phyloP scores from a whole-genome alignment of 2,888 invertebrate genomes.

The Mechanitis messenoides region DNA sequence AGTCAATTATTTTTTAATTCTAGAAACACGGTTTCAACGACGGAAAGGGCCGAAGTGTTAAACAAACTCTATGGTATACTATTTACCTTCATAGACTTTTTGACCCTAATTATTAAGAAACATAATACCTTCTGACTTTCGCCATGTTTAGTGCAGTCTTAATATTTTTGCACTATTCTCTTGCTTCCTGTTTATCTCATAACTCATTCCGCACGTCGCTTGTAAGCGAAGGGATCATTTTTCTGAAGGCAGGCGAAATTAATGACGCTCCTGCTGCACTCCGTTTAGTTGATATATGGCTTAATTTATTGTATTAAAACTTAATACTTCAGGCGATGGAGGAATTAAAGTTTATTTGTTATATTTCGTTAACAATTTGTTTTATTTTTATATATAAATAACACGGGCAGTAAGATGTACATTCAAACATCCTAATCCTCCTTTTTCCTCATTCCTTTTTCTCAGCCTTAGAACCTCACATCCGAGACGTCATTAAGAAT shows the following conservation, averaged over 20 bases:
- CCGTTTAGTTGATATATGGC: slow-evolving; percentile 26
- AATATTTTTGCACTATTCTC: slow-evolving; percentile 13
- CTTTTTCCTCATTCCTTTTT: not conserved
- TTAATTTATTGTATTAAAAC: slow-evolving; percentile 2
- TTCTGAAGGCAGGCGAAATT: slow-evolving; percentile 28
- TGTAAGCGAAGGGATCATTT: slow-evolving; percentile 23
- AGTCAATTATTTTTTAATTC: too few species aligned
- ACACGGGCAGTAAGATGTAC: too few species aligned
- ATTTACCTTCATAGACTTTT: not conserved
- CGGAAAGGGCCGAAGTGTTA: too few species aligned
- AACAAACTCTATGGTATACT: too few species aligned
- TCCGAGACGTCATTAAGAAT: slow-evolving; percentile 2
- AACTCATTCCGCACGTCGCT: slow-evolving; percentile 1
- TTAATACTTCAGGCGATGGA: slow-evolving; percentile 5
- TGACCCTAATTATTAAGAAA: not conserved
- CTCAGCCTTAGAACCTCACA: not conserved
- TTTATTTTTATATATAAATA: too few species aligned
- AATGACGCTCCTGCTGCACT: slow-evolving; percentile 25
- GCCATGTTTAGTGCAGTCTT: not conserved
- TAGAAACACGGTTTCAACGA: too few species aligned
- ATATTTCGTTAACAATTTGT: too few species aligned
- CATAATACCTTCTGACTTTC: not conserved
- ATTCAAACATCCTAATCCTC: too few species aligned
- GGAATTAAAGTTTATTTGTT: not conserved
- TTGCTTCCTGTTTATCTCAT: not conserved